These are phyloP conservation scores for Hoplodrina blanda DNA, from an alignment of 2,888 invertebrate genomes.

Conservation along the genomic window DNA sequence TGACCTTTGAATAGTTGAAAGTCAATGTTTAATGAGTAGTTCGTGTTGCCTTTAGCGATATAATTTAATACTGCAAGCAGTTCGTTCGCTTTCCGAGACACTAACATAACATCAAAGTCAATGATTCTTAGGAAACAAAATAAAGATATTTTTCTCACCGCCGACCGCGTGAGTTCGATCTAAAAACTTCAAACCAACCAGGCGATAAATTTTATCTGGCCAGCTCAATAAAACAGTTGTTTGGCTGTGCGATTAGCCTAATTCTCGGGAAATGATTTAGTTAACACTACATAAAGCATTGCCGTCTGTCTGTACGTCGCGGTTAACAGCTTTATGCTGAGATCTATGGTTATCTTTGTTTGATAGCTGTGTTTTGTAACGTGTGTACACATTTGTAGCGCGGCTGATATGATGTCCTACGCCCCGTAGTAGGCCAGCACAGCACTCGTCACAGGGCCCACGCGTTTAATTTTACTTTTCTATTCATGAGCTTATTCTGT, in stretches of 20 bases:
- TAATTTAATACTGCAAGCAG: slow-evolving; percentile 6
- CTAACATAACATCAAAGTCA: slow-evolving; percentile 56
- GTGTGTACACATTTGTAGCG: not conserved
- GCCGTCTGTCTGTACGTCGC: slow-evolving; percentile 28
- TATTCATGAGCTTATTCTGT: slow-evolving; percentile 9
- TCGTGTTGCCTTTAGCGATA: slow-evolving; percentile 8
- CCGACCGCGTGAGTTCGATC: slow-evolving; percentile 39
- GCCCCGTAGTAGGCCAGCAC: not conserved
- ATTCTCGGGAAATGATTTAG: slow-evolving; percentile 60
- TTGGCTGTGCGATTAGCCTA: slow-evolving; percentile 56
- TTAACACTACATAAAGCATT: slow-evolving; percentile 39
- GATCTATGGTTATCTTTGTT: slow-evolving; percentile 18
- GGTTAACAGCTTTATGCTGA: slow-evolving; percentile 21
- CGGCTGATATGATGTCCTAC: not conserved
- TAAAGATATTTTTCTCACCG: slow-evolving; percentile 34
- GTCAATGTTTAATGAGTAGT: not conserved
- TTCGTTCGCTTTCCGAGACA: slow-evolving; percentile 27
- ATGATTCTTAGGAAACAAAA: slow-evolving; percentile 44
- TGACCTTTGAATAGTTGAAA: slow-evolving; percentile 5
- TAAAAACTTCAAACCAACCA: slow-evolving; percentile 56
- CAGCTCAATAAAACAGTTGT: slow-evolving; percentile 62
- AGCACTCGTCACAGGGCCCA: not conserved
- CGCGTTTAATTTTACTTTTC: not conserved
- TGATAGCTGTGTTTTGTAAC: slow-evolving; percentile 7
- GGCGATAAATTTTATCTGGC: slow-evolving; percentile 60